A percentile compares a stretch with the other conserved stretches of the same genome.
phyloP scores from a whole-genome alignment of 1,140 invertebrate genomes.

The Gryllus bimaculatus region DNA sequence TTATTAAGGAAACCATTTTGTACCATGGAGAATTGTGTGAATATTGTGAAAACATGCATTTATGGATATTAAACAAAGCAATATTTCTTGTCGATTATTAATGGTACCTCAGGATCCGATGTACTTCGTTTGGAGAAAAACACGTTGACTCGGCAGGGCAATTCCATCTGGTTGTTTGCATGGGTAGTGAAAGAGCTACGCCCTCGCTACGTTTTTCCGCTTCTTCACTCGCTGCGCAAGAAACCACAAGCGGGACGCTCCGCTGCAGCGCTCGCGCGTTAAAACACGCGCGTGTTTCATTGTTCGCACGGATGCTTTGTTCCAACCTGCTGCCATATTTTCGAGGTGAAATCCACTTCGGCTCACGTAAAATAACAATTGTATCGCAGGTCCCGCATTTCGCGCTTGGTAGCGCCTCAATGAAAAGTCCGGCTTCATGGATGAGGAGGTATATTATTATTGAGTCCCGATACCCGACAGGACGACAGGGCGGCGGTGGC shows the following conservation, averaged over 20 bases:
- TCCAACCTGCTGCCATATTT: neutral
- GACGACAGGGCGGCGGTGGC: neutral
- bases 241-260: neutral
- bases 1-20: no score
- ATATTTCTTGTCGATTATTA: no score
- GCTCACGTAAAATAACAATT: neutral
- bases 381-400: neutral
- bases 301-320: neutral
- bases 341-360: neutral
- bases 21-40: no score
- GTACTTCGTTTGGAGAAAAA: no score
- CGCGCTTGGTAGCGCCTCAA: neutral
- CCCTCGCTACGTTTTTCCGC: no score
- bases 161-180: no score
- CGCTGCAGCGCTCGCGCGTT: neutral
- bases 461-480: neutral
- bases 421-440: neutral
- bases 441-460: neutral
- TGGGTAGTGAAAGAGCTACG: no score
- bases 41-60: no score
- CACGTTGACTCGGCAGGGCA: no score
- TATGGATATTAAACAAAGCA: no score
- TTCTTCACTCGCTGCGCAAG: no score
- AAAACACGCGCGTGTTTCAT: neutral
- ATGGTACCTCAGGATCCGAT: no score